Conservation (phyloP, 2,113 vertebrate genomes). For the Otocyon megalotis region DNA sequence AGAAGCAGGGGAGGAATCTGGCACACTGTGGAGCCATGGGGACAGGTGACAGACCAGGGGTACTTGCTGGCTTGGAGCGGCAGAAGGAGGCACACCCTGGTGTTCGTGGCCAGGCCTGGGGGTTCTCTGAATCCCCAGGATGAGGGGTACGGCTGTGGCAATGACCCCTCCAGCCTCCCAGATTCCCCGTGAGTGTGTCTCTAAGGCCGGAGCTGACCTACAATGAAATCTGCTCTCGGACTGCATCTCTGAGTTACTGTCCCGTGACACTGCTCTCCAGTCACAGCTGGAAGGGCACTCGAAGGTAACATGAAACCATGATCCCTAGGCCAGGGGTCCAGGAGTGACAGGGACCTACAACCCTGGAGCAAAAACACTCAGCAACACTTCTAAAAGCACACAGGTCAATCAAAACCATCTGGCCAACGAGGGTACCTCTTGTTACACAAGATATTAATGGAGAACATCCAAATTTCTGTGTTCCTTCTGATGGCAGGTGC, state of each 20-base stretch:
- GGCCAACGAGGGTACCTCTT: neutral
- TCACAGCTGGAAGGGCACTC: neutral
- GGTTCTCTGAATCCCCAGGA: neutral
- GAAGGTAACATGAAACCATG: neutral
- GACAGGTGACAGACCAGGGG: neutral
- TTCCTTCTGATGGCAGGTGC: neutral
- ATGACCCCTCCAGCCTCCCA: neutral
- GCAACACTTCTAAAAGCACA: neutral
- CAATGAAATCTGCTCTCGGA: neutral
- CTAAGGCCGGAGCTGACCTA: neutral
- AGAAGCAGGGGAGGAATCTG: neutral
- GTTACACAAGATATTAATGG: neutral
- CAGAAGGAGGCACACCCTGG: neutral
- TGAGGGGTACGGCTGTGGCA: accelerated
- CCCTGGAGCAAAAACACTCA: neutral
- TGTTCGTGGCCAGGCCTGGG: neutral
- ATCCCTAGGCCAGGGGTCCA: accelerated
- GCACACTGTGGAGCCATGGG: accelerated
- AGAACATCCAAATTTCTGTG: neutral
- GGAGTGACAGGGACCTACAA: neutral
- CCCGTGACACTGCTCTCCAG: neutral
- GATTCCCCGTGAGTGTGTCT: neutral
- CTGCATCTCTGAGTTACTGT: neutral
- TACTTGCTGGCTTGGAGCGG: neutral
- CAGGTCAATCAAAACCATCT: neutral